Percentiles rank a stretch among this genome's conserved stretches.
Conservation (phyloP, 2,888 invertebrate genomes). For the Vanessa cardui region DNA sequence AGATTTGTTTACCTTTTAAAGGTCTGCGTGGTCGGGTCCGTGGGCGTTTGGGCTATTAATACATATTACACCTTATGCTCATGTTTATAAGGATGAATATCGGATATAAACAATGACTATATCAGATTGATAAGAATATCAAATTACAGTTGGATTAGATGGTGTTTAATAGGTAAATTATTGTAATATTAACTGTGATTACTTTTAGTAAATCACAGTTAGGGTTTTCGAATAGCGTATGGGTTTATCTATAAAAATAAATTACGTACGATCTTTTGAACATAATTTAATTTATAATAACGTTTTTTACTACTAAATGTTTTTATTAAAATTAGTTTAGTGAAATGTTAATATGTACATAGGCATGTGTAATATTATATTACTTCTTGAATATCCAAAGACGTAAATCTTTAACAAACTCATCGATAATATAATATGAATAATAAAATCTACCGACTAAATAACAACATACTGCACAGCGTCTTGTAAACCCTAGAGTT, state of each 20-base stretch:
- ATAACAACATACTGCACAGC: neutral
- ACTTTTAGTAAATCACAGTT: slow-evolving; percentile 17
- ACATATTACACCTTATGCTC: slow-evolving; percentile 13
- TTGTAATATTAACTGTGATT: slow-evolving; percentile 30
- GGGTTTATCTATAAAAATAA: neutral
- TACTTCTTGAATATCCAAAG: no score
- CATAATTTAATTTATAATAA: no score
- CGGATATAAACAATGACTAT: slow-evolving; percentile 1
- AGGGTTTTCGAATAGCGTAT: neutral
- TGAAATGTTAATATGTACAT: no score
- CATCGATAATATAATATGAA: neutral
- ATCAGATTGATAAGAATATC: slow-evolving; percentile 28
- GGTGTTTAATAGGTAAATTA: slow-evolving; percentile 28
- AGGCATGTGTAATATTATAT: no score
- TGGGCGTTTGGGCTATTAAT: slow-evolving; percentile 24
- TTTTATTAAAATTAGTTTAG: no score
- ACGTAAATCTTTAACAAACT: no score
- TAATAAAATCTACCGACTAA: neutral
- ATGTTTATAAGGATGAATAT: slow-evolving; percentile 9
- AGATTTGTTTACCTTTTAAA: slow-evolving; percentile 36
- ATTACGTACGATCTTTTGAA: no score
- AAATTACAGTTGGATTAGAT: slow-evolving; percentile 27
- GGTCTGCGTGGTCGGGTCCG: slow-evolving; percentile 33
- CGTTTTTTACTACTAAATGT: no score
- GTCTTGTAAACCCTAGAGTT: slow-evolving; percentile 17